These are phyloP conservation scores for Adelges cooleyi DNA, from an alignment of 1,140 invertebrate species.

Conservation along the genomic window DNA sequence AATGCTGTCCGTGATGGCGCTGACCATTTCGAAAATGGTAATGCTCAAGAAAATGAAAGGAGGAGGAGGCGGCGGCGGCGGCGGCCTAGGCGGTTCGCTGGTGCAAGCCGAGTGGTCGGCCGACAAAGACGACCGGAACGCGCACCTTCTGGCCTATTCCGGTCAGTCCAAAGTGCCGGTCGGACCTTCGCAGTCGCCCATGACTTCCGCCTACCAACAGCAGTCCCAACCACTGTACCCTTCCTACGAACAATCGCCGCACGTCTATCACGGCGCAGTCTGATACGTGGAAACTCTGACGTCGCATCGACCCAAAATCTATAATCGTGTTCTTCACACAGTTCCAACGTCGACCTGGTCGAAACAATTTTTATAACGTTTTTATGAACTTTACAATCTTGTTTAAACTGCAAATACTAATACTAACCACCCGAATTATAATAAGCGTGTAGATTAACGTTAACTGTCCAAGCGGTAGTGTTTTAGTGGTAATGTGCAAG, in stretches of 20 bases:
- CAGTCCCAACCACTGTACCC: not conserved
- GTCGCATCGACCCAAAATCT: too few relatives aligned
- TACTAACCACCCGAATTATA: too few relatives aligned
- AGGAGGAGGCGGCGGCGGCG: not conserved
- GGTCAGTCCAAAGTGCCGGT: not conserved
- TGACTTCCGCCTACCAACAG: not conserved
- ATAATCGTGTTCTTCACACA: too few relatives aligned
- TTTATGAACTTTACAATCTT: too few relatives aligned
- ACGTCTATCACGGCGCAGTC: too few relatives aligned
- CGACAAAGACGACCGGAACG: conserved; percentile 12
- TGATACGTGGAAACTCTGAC: too few relatives aligned
- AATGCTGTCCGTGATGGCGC: conserved; percentile 32
- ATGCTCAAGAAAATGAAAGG: conserved; percentile 34
- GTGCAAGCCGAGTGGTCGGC: conserved; percentile 1
- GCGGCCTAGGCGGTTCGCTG: not conserved
- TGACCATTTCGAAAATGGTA: conserved; percentile 34
- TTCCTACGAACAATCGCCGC: not conserved
- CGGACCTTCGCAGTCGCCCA: not conserved
- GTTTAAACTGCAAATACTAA: too few relatives aligned
- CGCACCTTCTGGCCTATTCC: not conserved
- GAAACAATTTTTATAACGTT: too few relatives aligned
- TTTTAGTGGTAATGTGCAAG: too few relatives aligned
- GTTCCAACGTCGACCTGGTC: too few relatives aligned
- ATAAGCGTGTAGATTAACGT: too few relatives aligned
- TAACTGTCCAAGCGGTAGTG: too few relatives aligned